These are phyloP conservation scores for Punctoribates punctum DNA, from an alignment of 2,888 invertebrate genomes.

Conservation along the genomic window DNA sequence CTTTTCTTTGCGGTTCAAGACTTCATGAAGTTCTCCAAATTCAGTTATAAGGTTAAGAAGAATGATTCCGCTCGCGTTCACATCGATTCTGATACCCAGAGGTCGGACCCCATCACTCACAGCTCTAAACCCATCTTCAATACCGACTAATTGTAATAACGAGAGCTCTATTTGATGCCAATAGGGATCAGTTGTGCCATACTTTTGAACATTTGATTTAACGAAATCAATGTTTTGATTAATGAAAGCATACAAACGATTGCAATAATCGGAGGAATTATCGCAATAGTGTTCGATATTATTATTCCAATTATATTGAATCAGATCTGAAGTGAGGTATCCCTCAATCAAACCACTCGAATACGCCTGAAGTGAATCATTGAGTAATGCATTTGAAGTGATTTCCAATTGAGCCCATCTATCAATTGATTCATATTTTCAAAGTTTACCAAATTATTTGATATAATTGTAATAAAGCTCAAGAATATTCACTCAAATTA, in stretches of 20 bases:
- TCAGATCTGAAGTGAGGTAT: constrained; percentile 71
- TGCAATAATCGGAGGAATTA: constrained; percentile 57
- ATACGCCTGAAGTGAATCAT: constrained; percentile 76
- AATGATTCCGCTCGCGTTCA: not conserved
- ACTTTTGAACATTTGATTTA: constrained; percentile 53
- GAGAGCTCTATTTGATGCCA: too few relatives aligned
- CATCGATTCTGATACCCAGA: not conserved
- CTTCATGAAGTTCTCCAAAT: not conserved
- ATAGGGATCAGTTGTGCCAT: not conserved
- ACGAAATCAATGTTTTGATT: constrained; percentile 64
- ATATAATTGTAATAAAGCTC: too few relatives aligned
- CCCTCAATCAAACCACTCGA: constrained; percentile 82
- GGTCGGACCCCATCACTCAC: not conserved
- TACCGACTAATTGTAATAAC: not conserved
- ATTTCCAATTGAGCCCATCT: constrained; percentile 35
- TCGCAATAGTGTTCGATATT: constrained; percentile 63
- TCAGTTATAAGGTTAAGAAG: not conserved
- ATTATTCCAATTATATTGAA: constrained; percentile 73
- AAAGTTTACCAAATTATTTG: too few relatives aligned
- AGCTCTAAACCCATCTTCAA: not conserved
- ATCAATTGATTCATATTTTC: too few relatives aligned
- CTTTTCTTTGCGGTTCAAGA: not conserved
- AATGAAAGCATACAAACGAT: constrained; percentile 58
- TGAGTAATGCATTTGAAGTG: constrained; percentile 56
- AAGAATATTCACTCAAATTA: too few relatives aligned